These are phyloP conservation scores for Paracentrotus lividus DNA, from an alignment of 53 echinoderm and acorn worm genomes.

Conservation along the genomic window DNA sequence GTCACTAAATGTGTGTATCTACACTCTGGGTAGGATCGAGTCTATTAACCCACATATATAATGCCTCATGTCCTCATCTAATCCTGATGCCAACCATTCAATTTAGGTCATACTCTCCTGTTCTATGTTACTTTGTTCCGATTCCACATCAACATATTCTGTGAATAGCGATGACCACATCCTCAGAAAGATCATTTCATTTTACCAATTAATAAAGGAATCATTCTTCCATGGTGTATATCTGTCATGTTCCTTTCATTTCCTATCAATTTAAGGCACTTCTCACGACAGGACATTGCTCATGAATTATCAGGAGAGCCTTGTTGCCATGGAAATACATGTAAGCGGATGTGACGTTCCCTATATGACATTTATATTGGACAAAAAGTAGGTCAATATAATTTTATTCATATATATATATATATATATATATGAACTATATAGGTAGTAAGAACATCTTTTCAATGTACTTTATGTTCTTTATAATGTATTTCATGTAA, in stretches of 20 bases:
- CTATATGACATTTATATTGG: not conserved
- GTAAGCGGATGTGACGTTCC: not conserved
- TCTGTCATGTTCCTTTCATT: constrained; percentile 58
- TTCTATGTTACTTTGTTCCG: not conserved
- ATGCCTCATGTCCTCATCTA: not conserved
- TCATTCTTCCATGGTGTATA: constrained; percentile 19
- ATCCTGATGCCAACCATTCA: not conserved
- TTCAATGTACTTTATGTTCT: too few relatives aligned
- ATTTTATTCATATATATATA: too few relatives aligned
- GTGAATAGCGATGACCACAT: not conserved
- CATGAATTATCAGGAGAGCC: constrained; percentile 29
- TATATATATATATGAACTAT: too few relatives aligned
- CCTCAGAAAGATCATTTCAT: not conserved
- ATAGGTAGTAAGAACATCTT: too few relatives aligned
- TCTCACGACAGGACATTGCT: constrained; percentile 51
- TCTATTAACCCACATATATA: not conserved
- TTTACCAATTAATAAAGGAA: not conserved
- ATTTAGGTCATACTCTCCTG: not conserved
- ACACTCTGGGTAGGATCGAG: not conserved
- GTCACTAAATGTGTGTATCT: not conserved
- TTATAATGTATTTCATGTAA: too few relatives aligned
- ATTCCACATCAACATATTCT: not conserved
- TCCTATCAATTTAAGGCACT: constrained; percentile 14
- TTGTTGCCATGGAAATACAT: not conserved
- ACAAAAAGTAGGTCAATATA: not conserved